Evolutionary conservation across 2,113 vertebrate species (phyloP).

Genomic region (Melospiza georgiana): DNA sequence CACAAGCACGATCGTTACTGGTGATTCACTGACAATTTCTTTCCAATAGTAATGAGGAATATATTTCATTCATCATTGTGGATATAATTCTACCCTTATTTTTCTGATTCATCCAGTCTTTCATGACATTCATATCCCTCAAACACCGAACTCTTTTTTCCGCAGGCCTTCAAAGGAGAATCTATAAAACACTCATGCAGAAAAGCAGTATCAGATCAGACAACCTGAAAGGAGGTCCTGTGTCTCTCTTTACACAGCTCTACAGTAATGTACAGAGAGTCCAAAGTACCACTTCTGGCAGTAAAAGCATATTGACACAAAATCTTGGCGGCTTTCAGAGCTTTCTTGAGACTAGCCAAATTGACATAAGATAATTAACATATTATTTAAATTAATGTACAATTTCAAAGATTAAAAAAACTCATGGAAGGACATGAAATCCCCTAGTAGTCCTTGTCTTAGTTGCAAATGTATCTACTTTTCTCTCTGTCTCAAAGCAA

Average conservation of each 20-base stretch:
- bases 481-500: neutral
- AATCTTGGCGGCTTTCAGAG: neutral
- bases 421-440: neutral
- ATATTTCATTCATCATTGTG: neutral
- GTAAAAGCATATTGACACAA: neutral
- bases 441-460: neutral
- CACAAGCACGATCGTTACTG: conserved; percentile 12
- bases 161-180: neutral
- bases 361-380: neutral
- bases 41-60: conserved; percentile 32
- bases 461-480: neutral
- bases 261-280: neutral
- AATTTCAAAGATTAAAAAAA: neutral
- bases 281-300: neutral
- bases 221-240: neutral
- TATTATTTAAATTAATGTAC: neutral
- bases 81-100: neutral
- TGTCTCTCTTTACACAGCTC: neutral
- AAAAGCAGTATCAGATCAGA: neutral
- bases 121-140: conserved; percentile 13
- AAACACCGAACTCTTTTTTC: conserved; percentile 12
- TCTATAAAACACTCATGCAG: neutral
- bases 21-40: neutral
- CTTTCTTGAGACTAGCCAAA: neutral
- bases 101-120: conserved; percentile 39